Conservation (phyloP, 2,888 invertebrate genomes). For the Galeopsomyia nigrocyanea region DNA sequence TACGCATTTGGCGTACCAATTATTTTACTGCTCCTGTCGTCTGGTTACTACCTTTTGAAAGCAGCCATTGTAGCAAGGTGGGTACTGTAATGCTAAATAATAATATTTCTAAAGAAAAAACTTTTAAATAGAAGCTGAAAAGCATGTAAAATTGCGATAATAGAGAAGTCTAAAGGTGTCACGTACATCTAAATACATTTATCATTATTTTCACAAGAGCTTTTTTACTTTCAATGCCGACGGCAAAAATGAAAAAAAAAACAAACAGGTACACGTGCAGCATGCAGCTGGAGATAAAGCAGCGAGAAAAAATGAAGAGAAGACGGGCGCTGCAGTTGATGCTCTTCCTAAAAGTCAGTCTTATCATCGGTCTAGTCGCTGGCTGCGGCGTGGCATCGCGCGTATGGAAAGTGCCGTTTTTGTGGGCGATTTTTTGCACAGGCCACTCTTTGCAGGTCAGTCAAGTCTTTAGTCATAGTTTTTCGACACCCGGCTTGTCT, state of each 20-base stretch:
- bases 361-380: conserved; percentile 70
- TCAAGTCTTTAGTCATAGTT: background rate
- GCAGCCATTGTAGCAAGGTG: conserved; percentile 72
- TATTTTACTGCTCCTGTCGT: conserved; percentile 68
- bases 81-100: conserved; percentile 6
- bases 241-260: conserved; percentile 18
- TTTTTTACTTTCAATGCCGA: conserved; percentile 10
- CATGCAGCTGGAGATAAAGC: conserved; percentile 73
- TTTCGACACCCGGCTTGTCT: too few relatives aligned
- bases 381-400: conserved; percentile 65
- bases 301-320: conserved; percentile 74
- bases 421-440: conserved; percentile 66
- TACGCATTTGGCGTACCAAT: conserved; percentile 73
- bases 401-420: conserved; percentile 63
- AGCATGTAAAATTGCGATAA: too few relatives aligned
- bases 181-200: too few relatives aligned
- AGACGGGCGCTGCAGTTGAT: conserved; percentile 73
- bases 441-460: conserved; percentile 65
- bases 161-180: too few relatives aligned
- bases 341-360: conserved; percentile 73
- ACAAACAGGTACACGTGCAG: conserved; percentile 71
- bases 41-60: conserved; percentile 70
- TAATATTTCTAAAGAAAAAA: too few relatives aligned
- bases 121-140: too few relatives aligned
- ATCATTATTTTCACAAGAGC: background rate